Percentiles rank a stretch among this genome's conserved stretches.
Conservation (phyloP, 2,113 vertebrate genomes). For the Lepisosteus oculatus region DNA sequence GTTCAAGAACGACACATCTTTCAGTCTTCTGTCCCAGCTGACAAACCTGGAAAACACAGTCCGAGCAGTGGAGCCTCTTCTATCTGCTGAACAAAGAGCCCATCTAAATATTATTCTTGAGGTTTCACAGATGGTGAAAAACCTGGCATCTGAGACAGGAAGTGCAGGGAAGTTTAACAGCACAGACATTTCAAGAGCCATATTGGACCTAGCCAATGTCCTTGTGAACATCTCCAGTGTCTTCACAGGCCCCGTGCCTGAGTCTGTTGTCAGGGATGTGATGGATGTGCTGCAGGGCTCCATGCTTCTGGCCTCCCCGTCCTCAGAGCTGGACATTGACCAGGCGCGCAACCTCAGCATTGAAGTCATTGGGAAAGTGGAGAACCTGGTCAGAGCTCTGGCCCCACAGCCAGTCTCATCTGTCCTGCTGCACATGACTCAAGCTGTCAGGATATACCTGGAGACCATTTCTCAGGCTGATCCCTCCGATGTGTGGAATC, state of each 20-base stretch:
- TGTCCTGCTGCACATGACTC: constrained; percentile 38
- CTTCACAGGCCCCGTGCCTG: constrained; percentile 12
- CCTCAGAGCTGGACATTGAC: constrained; percentile 36
- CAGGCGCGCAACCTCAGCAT: constrained; percentile 40
- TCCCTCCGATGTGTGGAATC: constrained; percentile 49
- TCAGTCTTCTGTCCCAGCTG: constrained; percentile 22
- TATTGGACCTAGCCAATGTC: constrained; percentile 36
- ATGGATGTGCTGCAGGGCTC: constrained; percentile 36
- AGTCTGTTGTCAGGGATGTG: constrained; percentile 31
- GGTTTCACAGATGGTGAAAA: constrained; percentile 43
- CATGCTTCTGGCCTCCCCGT: constrained; percentile 40
- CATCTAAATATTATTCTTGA: constrained; percentile 37
- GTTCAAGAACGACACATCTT: constrained; percentile 41
- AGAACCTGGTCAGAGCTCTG: constrained; percentile 34
- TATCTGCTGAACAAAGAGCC: constrained; percentile 36
- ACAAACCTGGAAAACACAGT: constrained; percentile 47
- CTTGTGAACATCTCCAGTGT: constrained; percentile 29
- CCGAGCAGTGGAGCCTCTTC: constrained; percentile 23
- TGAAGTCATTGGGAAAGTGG: constrained; percentile 29
- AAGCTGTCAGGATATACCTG: constrained; percentile 46
- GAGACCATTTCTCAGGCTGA: constrained; percentile 26
- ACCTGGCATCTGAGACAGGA: constrained; percentile 40
- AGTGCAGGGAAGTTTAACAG: constrained; percentile 45
- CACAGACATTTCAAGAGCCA: constrained; percentile 36
- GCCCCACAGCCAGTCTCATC: constrained; percentile 24